phyloP scores from a whole-genome alignment of 2,797 vertebrate species.

The Adrianichthys oophorus region DNA sequence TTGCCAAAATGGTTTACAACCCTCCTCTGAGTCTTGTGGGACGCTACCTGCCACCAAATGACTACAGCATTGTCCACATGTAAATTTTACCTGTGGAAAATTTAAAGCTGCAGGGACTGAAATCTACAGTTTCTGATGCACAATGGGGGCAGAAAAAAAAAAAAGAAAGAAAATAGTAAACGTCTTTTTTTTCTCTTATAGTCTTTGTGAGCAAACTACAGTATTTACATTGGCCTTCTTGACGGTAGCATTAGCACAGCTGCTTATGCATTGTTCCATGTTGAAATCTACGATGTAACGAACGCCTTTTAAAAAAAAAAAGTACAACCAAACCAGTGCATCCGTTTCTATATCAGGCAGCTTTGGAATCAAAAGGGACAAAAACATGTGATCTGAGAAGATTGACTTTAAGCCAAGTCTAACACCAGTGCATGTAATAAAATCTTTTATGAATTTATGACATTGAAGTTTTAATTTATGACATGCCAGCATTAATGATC shows the following conservation, averaged over 20 bases:
- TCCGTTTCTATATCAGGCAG: too few species aligned
- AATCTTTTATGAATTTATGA: too few species aligned
- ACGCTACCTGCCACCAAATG: constrained; percentile 49
- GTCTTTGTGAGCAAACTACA: constrained; percentile 20
- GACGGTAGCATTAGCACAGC: not conserved
- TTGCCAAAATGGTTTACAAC: constrained; percentile 37
- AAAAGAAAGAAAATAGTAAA: constrained; percentile 18
- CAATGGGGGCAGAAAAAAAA: not conserved
- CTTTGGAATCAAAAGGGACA: too few species aligned
- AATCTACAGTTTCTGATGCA: constrained; percentile 36
- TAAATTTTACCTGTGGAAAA: constrained; percentile 52
- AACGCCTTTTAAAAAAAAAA: not conserved
- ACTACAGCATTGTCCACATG: constrained; percentile 33
- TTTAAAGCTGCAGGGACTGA: constrained; percentile 18
- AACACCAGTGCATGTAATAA: too few species aligned
- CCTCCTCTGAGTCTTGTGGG: constrained; percentile 37
- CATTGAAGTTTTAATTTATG: too few species aligned
- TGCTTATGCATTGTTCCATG: not conserved
- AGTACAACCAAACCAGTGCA: not conserved
- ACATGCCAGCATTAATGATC: too few species aligned
- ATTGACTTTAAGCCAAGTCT: too few species aligned
- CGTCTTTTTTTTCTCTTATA: constrained; percentile 20
- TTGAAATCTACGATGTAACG: not conserved
- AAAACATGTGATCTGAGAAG: too few species aligned
- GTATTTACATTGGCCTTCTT: not conserved